Conservation (phyloP, 2,797 vertebrate genomes). For the Eulemur rubriventer region DNA sequence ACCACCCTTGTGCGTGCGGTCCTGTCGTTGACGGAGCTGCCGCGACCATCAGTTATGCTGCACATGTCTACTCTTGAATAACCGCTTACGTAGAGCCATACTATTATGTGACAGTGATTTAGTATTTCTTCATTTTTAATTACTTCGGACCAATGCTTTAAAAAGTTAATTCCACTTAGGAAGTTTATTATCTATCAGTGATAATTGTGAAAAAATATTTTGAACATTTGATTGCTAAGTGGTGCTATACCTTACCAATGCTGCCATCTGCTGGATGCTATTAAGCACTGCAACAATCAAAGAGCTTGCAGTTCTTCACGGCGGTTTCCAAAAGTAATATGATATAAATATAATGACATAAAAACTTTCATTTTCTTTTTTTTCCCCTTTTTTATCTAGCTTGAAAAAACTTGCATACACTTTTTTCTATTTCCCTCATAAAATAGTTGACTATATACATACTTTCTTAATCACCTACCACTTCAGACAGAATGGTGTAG, state of each 20-base stretch:
- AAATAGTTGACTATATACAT: neutral
- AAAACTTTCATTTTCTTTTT: neutral
- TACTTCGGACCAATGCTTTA: neutral
- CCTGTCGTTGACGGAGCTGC: neutral
- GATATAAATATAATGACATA: neutral
- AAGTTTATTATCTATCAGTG: neutral
- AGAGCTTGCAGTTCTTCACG: neutral
- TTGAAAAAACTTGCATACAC: neutral
- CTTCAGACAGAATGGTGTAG: neutral
- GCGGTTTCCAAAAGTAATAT: constrained; percentile 1
- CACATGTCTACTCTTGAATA: neutral
- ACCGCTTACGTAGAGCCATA: neutral
- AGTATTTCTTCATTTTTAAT: neutral
- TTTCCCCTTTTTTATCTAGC: neutral
- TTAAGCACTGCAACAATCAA: constrained; percentile 23
- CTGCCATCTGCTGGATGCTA: constrained; percentile 83
- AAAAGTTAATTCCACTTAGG: constrained; percentile 36
- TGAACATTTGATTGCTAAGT: neutral
- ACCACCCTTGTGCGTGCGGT: neutral
- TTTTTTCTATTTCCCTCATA: neutral
- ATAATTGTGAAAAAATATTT: constrained; percentile 29
- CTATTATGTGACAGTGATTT: neutral
- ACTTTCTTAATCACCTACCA: neutral
- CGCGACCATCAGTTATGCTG: too few species aligned
- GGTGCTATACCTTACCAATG: constrained; percentile 80